phyloP scores from a whole-genome alignment of 2,113 vertebrate species.

The Nannospalax galili region DNA sequence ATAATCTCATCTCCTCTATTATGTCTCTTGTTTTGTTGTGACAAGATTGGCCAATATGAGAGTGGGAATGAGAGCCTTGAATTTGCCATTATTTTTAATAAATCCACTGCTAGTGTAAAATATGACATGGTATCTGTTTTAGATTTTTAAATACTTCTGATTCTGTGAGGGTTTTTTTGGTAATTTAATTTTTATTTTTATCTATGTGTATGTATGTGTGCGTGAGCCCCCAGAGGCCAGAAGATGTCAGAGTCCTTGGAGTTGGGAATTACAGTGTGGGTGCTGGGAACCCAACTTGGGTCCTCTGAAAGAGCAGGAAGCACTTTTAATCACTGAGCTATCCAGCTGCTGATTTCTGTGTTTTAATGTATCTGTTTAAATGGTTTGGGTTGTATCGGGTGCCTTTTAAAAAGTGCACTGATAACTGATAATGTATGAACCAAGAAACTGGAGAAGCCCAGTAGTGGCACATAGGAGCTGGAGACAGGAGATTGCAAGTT shows the following conservation, averaged over 20 bases:
- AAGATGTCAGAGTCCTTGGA: background rate
- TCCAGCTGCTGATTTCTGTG: background rate
- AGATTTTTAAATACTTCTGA: too few relatives aligned
- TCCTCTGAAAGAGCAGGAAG: background rate
- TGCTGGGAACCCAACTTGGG: background rate
- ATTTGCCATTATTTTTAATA: conserved; percentile 19
- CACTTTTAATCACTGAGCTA: background rate
- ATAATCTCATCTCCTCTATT: background rate
- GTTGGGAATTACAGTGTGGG: background rate
- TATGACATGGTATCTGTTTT: background rate
- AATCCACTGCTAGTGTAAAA: background rate
- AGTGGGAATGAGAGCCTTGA: background rate
- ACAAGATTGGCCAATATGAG: background rate
- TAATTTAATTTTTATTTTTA: background rate
- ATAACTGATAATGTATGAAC: background rate
- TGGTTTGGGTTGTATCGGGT: background rate
- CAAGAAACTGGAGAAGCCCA: background rate
- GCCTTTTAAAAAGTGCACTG: background rate
- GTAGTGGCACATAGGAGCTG: background rate
- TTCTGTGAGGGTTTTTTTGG: background rate
- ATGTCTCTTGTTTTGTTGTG: conserved; percentile 40
- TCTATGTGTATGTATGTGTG: background rate
- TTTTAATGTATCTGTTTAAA: background rate
- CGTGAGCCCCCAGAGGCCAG: background rate
- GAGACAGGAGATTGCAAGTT: background rate